Percentiles rank a stretch among this genome's conserved stretches.
These are phyloP conservation scores for Oxyruncus cristatus DNA, from an alignment of 2,113 vertebrate species.

Conservation along the genomic window DNA sequence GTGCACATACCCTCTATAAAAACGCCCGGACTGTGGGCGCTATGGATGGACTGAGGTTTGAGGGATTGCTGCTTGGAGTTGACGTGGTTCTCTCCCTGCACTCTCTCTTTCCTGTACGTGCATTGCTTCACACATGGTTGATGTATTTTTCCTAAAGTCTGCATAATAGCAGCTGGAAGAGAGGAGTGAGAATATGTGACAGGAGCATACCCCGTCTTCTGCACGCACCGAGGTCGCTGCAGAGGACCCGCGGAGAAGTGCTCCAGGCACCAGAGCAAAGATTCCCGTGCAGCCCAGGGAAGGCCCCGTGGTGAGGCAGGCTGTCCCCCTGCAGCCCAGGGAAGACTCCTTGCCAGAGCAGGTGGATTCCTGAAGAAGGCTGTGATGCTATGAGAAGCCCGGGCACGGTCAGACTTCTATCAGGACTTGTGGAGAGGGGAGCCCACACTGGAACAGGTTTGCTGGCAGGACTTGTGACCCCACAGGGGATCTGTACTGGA, in stretches of 20 bases:
- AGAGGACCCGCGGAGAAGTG: background rate
- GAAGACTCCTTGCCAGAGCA: background rate
- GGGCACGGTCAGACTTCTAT: background rate
- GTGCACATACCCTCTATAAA: rapidly evolving
- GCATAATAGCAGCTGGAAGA: background rate
- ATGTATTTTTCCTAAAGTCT: background rate
- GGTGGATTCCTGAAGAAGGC: background rate
- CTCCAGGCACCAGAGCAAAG: background rate
- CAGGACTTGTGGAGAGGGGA: background rate
- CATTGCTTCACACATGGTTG: background rate
- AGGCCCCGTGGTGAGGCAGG: background rate
- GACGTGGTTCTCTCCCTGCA: background rate
- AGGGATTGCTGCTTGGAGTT: background rate
- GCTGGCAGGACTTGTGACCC: background rate
- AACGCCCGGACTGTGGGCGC: rapidly evolving
- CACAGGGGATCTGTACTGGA: rapidly evolving
- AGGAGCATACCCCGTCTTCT: background rate
- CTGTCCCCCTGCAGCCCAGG: no score
- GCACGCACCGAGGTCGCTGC: background rate
- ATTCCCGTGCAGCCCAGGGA: background rate
- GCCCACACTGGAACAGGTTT: background rate
- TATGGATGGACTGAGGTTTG: rapidly evolving
- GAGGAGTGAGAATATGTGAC: background rate
- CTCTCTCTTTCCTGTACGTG: no score
- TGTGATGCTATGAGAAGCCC: background rate